These are phyloP conservation scores for Trypoxylon attenuatum DNA, from an alignment of 2,888 invertebrate species.

Conservation along the genomic window DNA sequence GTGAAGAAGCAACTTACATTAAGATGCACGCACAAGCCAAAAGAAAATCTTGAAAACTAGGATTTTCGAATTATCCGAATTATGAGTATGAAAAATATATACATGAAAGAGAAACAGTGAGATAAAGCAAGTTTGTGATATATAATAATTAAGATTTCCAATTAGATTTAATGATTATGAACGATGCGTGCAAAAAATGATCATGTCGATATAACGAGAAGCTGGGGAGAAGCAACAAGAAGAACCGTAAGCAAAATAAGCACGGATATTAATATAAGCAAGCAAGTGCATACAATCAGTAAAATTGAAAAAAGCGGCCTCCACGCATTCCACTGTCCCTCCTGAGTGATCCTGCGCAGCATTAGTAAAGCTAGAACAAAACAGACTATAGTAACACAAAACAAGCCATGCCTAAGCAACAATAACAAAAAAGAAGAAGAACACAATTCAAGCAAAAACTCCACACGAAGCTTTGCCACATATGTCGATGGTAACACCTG, in stretches of 20 bases:
- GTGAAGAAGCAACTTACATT: background rate
- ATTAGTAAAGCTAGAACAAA: conserved; percentile 42
- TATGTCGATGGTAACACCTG: too few species aligned
- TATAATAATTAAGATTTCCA: background rate
- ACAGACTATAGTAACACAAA: conserved; percentile 40
- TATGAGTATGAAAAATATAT: too few species aligned
- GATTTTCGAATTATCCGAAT: background rate
- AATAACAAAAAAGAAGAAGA: conserved; percentile 1
- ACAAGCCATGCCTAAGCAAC: conserved; percentile 25
- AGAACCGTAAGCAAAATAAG: conserved; percentile 5
- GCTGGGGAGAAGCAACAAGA: background rate
- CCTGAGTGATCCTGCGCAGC: conserved; percentile 18
- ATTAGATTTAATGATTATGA: background rate
- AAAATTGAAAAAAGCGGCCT: conserved; percentile 12
- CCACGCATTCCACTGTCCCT: conserved; percentile 3
- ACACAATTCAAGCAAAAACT: background rate
- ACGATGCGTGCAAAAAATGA: background rate
- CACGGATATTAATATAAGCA: conserved; percentile 16
- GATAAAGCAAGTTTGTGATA: too few species aligned
- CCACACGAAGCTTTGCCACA: too few species aligned
- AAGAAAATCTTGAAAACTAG: too few species aligned
- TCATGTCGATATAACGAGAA: background rate
- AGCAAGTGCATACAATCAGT: conserved; percentile 24
- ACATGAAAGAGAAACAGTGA: background rate
- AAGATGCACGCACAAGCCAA: background rate